Evolutionary conservation across 2,797 vertebrate genomes (phyloP).

Genomic region (Alectoris magna): DNA sequence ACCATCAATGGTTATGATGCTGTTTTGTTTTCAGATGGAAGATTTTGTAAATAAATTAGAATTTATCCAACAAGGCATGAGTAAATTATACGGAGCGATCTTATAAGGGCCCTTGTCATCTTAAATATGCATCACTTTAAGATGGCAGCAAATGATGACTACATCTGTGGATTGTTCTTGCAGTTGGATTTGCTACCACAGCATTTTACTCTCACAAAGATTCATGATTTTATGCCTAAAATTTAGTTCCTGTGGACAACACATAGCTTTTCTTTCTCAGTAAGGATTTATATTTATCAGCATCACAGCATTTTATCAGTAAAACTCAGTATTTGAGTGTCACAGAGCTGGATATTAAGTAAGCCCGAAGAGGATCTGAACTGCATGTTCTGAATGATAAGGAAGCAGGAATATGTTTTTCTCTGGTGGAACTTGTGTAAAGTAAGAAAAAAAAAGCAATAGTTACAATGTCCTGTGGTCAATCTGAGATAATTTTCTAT

Average conservation of each 20-base stretch:
- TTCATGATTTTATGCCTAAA: not conserved
- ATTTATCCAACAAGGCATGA: not conserved
- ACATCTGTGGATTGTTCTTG: not conserved
- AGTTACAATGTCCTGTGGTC: no score
- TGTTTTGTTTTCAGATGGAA: not conserved
- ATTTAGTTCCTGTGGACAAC: not conserved
- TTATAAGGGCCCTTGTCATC: not conserved
- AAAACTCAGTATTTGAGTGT: not conserved
- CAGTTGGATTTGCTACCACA: not conserved
- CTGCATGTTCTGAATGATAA: not conserved
- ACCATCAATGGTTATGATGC: not conserved
- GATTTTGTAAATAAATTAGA: not conserved
- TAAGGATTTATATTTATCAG: not conserved
- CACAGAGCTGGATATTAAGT: not conserved
- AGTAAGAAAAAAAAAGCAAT: not conserved
- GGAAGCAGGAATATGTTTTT: not conserved
- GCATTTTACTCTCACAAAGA: not conserved
- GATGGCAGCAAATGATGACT: not conserved
- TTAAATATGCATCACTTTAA: not conserved
- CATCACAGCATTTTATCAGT: not conserved
- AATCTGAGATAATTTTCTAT: not conserved
- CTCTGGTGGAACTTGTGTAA: not conserved
- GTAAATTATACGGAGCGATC: not conserved
- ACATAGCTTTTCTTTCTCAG: not conserved
- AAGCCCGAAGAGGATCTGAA: not conserved